Conservation (phyloP, 2,113 vertebrate species). For the Trochalopteron elliotii region DNA sequence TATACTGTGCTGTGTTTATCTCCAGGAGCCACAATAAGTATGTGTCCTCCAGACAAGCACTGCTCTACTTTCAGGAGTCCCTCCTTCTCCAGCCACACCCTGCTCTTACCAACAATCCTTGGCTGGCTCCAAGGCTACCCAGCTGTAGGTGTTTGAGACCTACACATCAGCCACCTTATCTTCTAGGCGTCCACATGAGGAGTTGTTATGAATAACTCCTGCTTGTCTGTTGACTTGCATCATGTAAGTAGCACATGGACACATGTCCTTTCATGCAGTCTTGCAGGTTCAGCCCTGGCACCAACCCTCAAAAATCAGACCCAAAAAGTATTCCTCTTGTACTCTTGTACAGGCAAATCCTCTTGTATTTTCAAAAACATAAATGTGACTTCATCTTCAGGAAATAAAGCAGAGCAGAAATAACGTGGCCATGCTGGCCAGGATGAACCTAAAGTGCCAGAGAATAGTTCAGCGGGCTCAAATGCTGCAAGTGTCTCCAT, state of each 20-base stretch:
- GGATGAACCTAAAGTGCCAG: neutral
- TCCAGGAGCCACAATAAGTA: neutral
- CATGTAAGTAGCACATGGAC: neutral
- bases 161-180: neutral
- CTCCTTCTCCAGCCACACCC: neutral
- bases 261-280: neutral
- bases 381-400: neutral
- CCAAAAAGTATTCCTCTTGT: neutral
- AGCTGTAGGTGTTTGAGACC: neutral
- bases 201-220: neutral
- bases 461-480: neutral
- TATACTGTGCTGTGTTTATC: neutral
- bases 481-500: neutral
- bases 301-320: neutral
- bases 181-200: neutral
- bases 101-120: neutral
- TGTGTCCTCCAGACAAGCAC: neutral
- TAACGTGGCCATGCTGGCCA: accelerated
- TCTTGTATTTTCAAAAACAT: neutral
- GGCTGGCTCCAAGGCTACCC: neutral
- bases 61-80: accelerated
- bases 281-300: neutral
- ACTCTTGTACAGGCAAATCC: neutral
- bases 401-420: neutral
- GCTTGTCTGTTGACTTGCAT: neutral